Base-by-base conservation (phyloP, 2,888 invertebrate species). In the Monopis laevigella region DNA sequence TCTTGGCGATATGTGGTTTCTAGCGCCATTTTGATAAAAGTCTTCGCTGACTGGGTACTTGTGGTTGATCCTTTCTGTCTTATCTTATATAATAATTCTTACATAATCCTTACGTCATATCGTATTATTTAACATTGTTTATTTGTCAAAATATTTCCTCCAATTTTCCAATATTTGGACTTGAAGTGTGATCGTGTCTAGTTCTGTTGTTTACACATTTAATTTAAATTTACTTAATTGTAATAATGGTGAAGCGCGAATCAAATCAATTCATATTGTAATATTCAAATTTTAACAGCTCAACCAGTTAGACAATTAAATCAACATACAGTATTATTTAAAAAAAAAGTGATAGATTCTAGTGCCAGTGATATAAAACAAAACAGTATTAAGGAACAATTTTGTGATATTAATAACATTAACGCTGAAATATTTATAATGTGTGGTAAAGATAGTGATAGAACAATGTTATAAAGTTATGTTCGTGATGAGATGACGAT, bases 401-500 rank as follows among this genome's bases (percentile, higher is more conserved):
- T n/a, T 4, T 13, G 30, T 13, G 14, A 30, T 30, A 30, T 30
- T 7, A 21, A 5, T 7, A 21, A 21, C 8, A 13, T 14, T 5
- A 4, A 14, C 5, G 4, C 14, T 7, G 32, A 17, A 17, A 17
- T n/a, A 13, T 30, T 32, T 17, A 17, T 14, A 29, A 29, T 29
- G 29, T 29, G 29, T 32, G 32, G 36, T 21, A 21, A 16, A 8
- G 2, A 8, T 17, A 36, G 36, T 36, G 36, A n/a, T 7, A 32
- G 21, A 12, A 36, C n/a, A 36, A 36, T 36, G 36, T 19, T 21
- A 7, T 36, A 36, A 36, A 36, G 21, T 21, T 7, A 21, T 36
- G 55, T 29, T 54, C 61, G 60, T 65, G 61, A 66, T 65, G 67
- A 74, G 78, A 68, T 78, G 77, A 77, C 67, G 48, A 45, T 46